Percentiles rank a stretch among this genome's conserved stretches.
Conservation (phyloP, 2,888 invertebrate species). For the Steinernema hermaphroditum region DNA sequence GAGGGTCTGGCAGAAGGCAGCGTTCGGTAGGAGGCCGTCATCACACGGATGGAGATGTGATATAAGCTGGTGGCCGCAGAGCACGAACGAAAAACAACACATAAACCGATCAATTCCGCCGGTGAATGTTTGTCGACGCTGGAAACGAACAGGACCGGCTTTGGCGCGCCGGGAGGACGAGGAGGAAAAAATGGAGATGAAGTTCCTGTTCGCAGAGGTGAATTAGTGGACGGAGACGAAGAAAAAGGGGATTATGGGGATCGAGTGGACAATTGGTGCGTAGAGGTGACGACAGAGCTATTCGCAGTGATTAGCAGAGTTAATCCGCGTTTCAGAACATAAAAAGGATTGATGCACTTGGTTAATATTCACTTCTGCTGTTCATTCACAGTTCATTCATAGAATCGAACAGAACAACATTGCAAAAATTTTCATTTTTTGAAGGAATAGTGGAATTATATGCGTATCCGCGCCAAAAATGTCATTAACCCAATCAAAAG, state of each 20-base stretch:
- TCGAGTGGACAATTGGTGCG: slow-evolving; percentile 3
- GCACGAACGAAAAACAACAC: slow-evolving; percentile 21
- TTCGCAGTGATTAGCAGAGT: neutral
- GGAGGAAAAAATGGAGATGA: neutral
- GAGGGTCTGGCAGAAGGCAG: neutral
- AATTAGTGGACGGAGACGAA: neutral
- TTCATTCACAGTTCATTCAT: no score
- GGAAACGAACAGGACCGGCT: neutral
- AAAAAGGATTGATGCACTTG: no score
- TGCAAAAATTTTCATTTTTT: no score
- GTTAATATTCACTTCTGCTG: no score
- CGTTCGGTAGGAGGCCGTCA: slow-evolving; percentile 5
- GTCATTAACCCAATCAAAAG: no score
- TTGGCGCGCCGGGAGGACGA: neutral
- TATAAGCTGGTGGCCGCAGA: slow-evolving; percentile 15
- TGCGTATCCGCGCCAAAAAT: no score
- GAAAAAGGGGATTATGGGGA: neutral
- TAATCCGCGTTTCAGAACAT: no score
- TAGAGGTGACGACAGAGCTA: neutral
- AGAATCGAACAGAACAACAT: no score
- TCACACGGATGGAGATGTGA: neutral
- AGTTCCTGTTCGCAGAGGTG: slow-evolving; percentile 6
- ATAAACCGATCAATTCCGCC: slow-evolving; percentile 22
- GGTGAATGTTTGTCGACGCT: neutral
- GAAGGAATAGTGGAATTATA: no score